Evolutionary conservation across 1,140 invertebrate species (phyloP), one percentile per base, ranked within the genome.

Genomic region (Stratiolaelaps scimitus): DNA sequence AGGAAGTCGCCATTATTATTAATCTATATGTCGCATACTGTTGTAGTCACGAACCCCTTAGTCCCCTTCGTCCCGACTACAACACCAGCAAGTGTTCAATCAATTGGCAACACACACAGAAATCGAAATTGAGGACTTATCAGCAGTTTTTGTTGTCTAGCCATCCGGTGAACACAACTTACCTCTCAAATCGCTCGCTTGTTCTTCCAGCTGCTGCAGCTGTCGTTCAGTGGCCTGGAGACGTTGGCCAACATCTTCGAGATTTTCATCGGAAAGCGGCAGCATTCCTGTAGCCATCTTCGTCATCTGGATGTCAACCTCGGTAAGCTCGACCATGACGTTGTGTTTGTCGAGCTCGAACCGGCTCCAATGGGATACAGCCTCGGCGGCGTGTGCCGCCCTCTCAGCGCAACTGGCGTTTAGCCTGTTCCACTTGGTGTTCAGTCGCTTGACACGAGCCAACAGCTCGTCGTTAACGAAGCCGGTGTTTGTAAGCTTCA

Each of bases 261-360:
- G 53, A 34, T 60, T 60, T 26, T 17, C 23, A 34, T 60, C 53
- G 53, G 53, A 60, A 17, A 60, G 53, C 17, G 53, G 53, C 10
- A 60, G 15, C 6, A 20, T 34, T 29, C 53, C 53, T 10, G 26
- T n/a, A 2, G 53, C 53, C 53, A 60, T 60, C 34, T 60, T 60
- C 4, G 53, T 60, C 53, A 60, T 60, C 34, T 60, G 53, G 23
- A 60, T 60, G 23, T 60, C 53, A 34, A 60, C 53, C 10, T 60
- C 53, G 4, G 53, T 60, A 15, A 60, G 23, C 53, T 26, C 53
- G 53, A 60, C 53, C 53, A 60, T 60, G 23, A 60, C 53, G 20
- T 60, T 60, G 2, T 60, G 53, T 60, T 60, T 60, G 17, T 60
- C 53, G 26, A 60, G 34, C 23, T 60, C 53, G 53, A 60, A 60